Percentiles rank a stretch among this genome's conserved stretches.
Conservation (phyloP, 1,140 invertebrate species). For the Cotesia typhae region DNA sequence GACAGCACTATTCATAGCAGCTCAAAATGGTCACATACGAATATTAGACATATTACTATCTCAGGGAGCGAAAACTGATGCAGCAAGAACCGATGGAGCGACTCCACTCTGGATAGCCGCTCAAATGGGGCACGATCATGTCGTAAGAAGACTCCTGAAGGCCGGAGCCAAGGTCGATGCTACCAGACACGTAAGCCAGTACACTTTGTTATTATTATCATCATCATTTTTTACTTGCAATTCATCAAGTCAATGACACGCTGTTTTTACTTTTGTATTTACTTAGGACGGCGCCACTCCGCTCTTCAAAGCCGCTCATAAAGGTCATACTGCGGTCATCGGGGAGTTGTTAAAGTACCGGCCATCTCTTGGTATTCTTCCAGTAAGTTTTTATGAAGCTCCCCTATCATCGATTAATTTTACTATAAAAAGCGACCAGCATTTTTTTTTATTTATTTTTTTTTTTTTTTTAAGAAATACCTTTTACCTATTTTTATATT, state of each 20-base stretch:
- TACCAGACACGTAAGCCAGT: slow-evolving; percentile 75
- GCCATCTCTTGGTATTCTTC: slow-evolving; percentile 80
- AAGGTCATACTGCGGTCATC: slow-evolving; percentile 89
- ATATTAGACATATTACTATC: slow-evolving; percentile 76
- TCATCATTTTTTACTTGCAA: slow-evolving; percentile 19
- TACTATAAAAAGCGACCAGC: no score
- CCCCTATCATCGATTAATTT: no score
- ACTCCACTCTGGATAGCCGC: slow-evolving; percentile 92
- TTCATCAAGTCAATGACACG: neutral
- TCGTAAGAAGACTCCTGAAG: slow-evolving; percentile 80
- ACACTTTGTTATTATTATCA: slow-evolving; percentile 4
- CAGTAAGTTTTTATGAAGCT: slow-evolving; percentile 69
- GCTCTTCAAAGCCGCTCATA: slow-evolving; percentile 92
- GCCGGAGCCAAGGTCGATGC: slow-evolving; percentile 83
- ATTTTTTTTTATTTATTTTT: neutral
- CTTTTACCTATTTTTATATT: no score
- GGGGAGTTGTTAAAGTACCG: slow-evolving; percentile 84
- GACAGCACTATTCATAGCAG: slow-evolving; percentile 88
- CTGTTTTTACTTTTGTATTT: slow-evolving; percentile 38
- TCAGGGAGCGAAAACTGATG: slow-evolving; percentile 76
- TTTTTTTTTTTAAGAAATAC: neutral
- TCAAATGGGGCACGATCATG: slow-evolving; percentile 90
- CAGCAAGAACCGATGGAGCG: slow-evolving; percentile 80
- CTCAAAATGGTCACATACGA: slow-evolving; percentile 87
- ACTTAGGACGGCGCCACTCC: slow-evolving; percentile 88